A percentile compares a stretch with the other conserved stretches of the same genome.
These are phyloP conservation scores for Cyclophora punctaria DNA, from an alignment of 2,888 invertebrate species.

Conservation along the genomic window DNA sequence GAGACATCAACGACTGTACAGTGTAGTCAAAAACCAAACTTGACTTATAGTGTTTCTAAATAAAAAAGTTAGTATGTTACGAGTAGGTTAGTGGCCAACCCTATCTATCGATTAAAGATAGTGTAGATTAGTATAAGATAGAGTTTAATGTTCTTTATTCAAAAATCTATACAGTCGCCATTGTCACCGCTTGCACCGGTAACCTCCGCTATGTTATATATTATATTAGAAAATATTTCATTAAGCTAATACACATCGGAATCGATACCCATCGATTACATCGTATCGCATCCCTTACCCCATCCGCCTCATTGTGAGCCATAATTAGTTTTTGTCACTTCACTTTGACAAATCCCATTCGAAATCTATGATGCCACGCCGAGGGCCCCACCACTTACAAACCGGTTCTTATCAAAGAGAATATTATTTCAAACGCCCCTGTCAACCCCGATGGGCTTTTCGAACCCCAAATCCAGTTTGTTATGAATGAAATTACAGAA, in stretches of 20 bases:
- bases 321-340: constrained; percentile 76
- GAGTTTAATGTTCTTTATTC: too few species aligned
- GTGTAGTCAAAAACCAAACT: too few species aligned
- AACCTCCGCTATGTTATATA: too few species aligned
- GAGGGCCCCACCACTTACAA: constrained; percentile 59
- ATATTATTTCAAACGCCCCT: constrained; percentile 75
- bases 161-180: too few species aligned
- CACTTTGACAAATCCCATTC: constrained; percentile 69
- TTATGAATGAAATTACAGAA: constrained; percentile 76
- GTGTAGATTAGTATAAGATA: too few species aligned
- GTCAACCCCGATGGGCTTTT: constrained; percentile 71
- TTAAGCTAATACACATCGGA: constrained; percentile 15
- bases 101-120: too few species aligned
- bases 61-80: too few species aligned
- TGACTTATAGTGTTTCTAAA: too few species aligned
- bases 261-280: constrained; percentile 34
- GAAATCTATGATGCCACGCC: constrained; percentile 45
- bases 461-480: constrained; percentile 74
- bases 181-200: too few species aligned
- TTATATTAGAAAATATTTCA: too few species aligned
- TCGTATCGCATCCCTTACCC: constrained; percentile 40
- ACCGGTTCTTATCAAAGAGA: constrained; percentile 74
- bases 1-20: too few species aligned
- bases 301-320: constrained; percentile 54
- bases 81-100: too few species aligned